Evolutionary conservation across 2,797 vertebrate genomes (phyloP), one percentile per base, ranked within the genome.

Genomic region (Epinephelus awoara): DNA sequence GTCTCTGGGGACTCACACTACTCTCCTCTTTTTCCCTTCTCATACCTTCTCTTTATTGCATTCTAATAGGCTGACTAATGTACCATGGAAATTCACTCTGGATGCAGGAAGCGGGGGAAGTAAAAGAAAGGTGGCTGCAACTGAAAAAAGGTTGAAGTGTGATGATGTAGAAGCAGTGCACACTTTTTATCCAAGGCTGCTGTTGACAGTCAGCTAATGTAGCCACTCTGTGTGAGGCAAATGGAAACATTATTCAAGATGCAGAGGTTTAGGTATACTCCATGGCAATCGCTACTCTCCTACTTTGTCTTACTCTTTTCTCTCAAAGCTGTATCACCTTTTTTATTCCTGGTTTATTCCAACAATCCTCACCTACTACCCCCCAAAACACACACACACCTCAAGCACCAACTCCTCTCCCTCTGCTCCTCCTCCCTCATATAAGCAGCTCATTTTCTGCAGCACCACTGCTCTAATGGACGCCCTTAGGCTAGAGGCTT

Each of bases 21-120:
- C 83, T 83, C 87, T 88, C 64, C 74, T 80, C 66, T 69, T 80
- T 85, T 80, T 64, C 58, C 80, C 56, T 59, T 96, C 96, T 97
- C 96, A 96, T 96, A 95, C 96, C 95, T 96, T 96, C 96, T 95
- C 96, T 90, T 97, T 96, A 97, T 97, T 97, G 96, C 96, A 96
- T 98, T 96, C 96, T 97, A 98, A 98, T 98, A 97, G 96, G 96
- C 96, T 96, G 97, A 97, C 98, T 98, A 99, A 99, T 98, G 97
- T 98, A 97, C 97, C 97, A 97, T 98, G 97, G 97, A 98, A 98
- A 98, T 97, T 95, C 95, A 96, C 96, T 97, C 96, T 95, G 96
- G 92, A 94, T 95, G 95, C 95, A 94, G 94, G 89, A 93, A 93
- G 92, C 85, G 14, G 65, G 63, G 78, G 85, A 88, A 84, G 91